Percentiles rank a stretch among this genome's conserved stretches.
These are phyloP conservation scores for Bothrops jararaca DNA, from an alignment of 2,113 vertebrate species.

Conservation along the genomic window DNA sequence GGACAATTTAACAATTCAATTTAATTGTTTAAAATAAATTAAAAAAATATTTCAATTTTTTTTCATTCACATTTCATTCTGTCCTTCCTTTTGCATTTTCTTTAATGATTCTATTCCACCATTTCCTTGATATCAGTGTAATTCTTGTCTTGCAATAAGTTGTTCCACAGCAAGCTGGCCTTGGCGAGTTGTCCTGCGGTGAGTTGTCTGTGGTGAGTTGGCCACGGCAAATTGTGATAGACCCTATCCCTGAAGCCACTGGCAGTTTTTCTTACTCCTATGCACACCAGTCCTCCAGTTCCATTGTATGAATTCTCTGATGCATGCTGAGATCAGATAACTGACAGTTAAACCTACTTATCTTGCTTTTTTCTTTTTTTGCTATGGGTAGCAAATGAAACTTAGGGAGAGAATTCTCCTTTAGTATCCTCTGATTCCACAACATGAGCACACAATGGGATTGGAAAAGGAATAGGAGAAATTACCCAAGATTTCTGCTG, in stretches of 20 bases:
- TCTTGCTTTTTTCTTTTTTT: background rate
- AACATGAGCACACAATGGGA: background rate
- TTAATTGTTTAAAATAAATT: no score
- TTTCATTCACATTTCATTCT: background rate
- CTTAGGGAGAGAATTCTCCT: background rate
- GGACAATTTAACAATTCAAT: background rate
- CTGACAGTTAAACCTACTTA: background rate
- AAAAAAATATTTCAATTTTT: no score
- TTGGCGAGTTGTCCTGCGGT: no score
- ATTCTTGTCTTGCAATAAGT: background rate
- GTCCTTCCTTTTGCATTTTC: background rate
- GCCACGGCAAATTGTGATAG: background rate
- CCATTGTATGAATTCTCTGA: background rate
- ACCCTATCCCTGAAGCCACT: background rate
- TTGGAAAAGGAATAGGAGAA: background rate
- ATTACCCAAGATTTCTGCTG: background rate
- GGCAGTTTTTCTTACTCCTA: background rate
- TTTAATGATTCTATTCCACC: background rate
- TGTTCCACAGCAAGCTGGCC: no score
- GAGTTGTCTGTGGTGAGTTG: background rate
- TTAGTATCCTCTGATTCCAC: background rate
- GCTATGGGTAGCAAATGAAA: background rate
- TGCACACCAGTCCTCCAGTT: background rate
- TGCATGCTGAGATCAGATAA: background rate
- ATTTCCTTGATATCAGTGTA: background rate